These are phyloP conservation scores for Hemibagrus guttatus DNA, from an alignment of 2,797 vertebrate species.

Conservation along the genomic window DNA sequence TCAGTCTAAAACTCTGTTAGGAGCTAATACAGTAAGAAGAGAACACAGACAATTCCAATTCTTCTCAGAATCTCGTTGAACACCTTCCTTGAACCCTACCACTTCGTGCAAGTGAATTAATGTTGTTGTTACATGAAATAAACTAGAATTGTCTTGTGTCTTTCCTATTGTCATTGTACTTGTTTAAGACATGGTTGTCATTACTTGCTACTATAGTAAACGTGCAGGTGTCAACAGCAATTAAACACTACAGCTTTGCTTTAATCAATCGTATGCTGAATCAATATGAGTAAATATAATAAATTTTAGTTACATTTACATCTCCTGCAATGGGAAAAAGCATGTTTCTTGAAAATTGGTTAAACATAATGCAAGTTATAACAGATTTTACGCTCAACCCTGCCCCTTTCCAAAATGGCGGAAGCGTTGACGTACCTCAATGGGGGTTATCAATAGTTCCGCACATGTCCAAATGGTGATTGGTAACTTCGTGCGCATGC, in stretches of 20 bases:
- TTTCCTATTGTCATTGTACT: background rate
- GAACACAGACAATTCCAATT: too few relatives aligned
- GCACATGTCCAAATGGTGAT: background rate
- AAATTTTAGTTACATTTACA: background rate
- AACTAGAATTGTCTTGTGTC: background rate
- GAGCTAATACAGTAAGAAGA: too few relatives aligned
- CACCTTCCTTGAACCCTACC: background rate
- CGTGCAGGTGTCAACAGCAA: background rate
- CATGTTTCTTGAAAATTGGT: background rate
- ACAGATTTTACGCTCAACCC: background rate
- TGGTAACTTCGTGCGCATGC: conserved; percentile 61
- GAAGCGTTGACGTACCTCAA: background rate
- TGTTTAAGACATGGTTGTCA: background rate
- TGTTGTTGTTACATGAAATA: background rate
- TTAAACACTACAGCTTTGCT: background rate
- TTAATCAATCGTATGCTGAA: background rate
- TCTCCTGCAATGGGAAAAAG: background rate
- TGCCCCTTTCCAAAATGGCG: conserved; percentile 13
- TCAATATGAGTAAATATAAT: background rate
- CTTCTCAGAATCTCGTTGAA: too few relatives aligned
- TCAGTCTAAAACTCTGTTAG: too few relatives aligned
- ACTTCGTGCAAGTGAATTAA: background rate
- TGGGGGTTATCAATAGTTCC: background rate
- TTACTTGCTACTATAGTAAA: background rate
- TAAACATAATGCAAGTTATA: background rate